Evolutionary conservation across 1,140 invertebrate species (phyloP).

Genomic region (Cydia pomonella): DNA sequence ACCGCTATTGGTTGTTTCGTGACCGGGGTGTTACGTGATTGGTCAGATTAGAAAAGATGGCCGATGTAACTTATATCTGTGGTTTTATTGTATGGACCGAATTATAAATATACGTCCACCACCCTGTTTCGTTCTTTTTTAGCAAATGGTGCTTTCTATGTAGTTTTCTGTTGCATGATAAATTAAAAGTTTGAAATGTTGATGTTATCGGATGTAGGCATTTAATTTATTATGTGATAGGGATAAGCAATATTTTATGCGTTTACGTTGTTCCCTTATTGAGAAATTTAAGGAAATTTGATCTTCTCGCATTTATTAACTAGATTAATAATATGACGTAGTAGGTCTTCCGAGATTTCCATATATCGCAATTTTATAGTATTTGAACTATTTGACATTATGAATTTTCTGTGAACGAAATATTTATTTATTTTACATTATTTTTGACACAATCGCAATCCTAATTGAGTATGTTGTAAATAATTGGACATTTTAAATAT

Average conservation of each 20-base stretch:
- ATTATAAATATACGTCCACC: conserved; percentile 58
- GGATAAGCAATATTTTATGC: conserved; percentile 47
- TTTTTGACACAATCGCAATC: conserved; percentile 42
- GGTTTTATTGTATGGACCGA: conserved; percentile 47
- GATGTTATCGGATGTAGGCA: conserved; percentile 20
- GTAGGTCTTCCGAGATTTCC: conserved; percentile 42
- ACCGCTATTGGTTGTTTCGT: conserved; percentile 6
- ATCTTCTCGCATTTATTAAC: conserved; percentile 49
- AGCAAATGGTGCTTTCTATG: conserved; percentile 68
- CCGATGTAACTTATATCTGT: conserved; percentile 4
- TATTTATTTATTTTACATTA: conserved; percentile 40
- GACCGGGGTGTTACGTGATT: neutral
- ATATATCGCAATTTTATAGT: conserved; percentile 33
- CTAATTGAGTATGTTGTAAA: conserved; percentile 51
- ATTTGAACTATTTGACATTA: conserved; percentile 29
- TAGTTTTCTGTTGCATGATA: conserved; percentile 38
- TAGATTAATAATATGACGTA: conserved; percentile 39
- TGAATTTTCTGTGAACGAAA: neutral
- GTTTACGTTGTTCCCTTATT: conserved; percentile 36
- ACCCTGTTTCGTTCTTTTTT: conserved; percentile 31
- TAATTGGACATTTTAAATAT: conserved; percentile 50
- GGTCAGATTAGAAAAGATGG: neutral
- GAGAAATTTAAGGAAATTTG: conserved; percentile 40
- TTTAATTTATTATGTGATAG: conserved; percentile 38
- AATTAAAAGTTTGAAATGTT: conserved; percentile 21